phyloP scores from a whole-genome alignment of 2,797 vertebrate species.

The Hyperoplus lanceolatus region DNA sequence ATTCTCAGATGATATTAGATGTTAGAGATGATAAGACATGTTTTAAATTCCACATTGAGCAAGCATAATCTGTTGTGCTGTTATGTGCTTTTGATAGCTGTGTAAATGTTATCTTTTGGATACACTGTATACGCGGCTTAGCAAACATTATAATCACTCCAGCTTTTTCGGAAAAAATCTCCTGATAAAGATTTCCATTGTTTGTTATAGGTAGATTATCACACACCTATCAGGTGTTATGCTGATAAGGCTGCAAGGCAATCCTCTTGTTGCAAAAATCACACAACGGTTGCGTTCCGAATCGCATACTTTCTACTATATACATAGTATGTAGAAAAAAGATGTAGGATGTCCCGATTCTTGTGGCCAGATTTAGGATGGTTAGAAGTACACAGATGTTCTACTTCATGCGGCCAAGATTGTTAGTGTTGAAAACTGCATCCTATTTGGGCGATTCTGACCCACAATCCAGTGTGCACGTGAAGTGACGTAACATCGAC shows the following conservation, averaged over 20 bases:
- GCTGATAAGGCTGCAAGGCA: conserved; percentile 68
- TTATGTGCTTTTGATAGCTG: conserved; percentile 65
- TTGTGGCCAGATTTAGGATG: no score
- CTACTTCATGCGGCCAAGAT: no score
- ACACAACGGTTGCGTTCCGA: no score
- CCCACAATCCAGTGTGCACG: no score
- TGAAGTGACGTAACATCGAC: no score
- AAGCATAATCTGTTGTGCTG: conserved; percentile 50
- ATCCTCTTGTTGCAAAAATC: conserved; percentile 6
- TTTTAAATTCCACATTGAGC: conserved; percentile 39
- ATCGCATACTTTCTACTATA: no score
- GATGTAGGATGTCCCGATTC: no score
- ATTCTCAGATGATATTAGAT: conserved; percentile 50
- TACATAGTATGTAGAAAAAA: no score
- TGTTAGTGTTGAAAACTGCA: no score
- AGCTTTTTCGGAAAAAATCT: conserved; percentile 83
- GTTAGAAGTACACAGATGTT: no score
- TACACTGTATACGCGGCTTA: conserved; percentile 68
- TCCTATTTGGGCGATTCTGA: no score
- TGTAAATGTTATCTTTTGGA: conserved; percentile 70
- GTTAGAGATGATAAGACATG: conserved; percentile 52
- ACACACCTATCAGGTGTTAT: conserved; percentile 52
- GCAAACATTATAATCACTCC: conserved; percentile 87
- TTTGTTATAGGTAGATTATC: conserved; percentile 71
- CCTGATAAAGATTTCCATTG: conserved; percentile 80